Percentiles rank a stretch among this genome's conserved stretches.
Evolutionary conservation across 2,888 invertebrate species (phyloP).

Genomic region (Drosophila cyrtoloma): DNA sequence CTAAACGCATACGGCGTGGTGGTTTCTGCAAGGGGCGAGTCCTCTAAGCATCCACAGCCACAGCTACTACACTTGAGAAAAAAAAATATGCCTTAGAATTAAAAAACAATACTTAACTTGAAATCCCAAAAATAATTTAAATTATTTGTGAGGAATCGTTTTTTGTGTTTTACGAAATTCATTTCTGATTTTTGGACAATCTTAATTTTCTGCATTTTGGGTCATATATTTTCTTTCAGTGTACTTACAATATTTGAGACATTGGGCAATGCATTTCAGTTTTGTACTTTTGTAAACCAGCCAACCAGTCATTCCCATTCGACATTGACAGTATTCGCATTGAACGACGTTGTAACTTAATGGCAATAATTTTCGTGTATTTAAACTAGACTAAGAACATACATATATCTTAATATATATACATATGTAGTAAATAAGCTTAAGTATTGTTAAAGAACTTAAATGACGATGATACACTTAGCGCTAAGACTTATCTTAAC

Average conservation of each 20-base stretch:
- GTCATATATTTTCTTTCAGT: constrained; percentile 1
- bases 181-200: not conserved
- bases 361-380: constrained; percentile 82
- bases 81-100: not conserved
- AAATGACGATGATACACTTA: constrained; percentile 23
- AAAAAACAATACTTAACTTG: not conserved
- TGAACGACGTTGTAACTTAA: constrained; percentile 81
- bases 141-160: not conserved
- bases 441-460: constrained; percentile 44
- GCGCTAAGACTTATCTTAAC: constrained; percentile 14
- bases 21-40: constrained; percentile 80
- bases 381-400: constrained; percentile 62
- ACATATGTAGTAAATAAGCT: constrained; percentile 13
- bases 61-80: not conserved
- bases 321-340: constrained; percentile 67
- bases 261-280: constrained; percentile 53
- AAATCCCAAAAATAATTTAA: not conserved
- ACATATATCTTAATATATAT: constrained; percentile 3
- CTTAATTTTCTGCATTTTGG: not conserved
- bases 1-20: constrained; percentile 69
- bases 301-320: constrained; percentile 26
- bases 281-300: constrained; percentile 60
- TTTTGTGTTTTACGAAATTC: not conserved
- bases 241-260: constrained; percentile 20
- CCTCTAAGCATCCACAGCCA: constrained; percentile 46